Conservation (phyloP, 2,797 vertebrate genomes). For the Sternarchorhynchus goeldii region DNA sequence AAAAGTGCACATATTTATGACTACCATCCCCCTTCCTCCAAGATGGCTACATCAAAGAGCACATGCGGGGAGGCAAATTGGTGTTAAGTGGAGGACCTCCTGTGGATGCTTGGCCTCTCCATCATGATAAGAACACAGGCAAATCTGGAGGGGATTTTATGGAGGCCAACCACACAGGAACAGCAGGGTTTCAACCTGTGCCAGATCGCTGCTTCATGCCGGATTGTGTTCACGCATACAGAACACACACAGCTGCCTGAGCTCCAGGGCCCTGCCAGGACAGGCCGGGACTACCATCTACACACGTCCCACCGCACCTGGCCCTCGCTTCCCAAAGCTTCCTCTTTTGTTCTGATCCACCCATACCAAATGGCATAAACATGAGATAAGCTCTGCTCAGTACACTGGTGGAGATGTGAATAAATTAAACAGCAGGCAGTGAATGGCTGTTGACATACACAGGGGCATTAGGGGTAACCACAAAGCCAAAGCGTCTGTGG, state of each 20-base stretch:
- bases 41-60: constrained; percentile 71
- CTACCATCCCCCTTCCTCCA: constrained; percentile 48
- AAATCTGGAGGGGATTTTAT: constrained; percentile 64
- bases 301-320: constrained; percentile 34
- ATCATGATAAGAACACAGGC: constrained; percentile 59
- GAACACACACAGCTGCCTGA: constrained; percentile 50
- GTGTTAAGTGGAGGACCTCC: constrained; percentile 61
- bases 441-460: constrained; percentile 1
- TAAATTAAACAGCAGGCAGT: constrained; percentile 3
- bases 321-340: neutral
- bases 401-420: neutral
- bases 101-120: constrained; percentile 57
- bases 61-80: constrained; percentile 65
- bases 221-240: constrained; percentile 38
- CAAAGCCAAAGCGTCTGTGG: neutral
- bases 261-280: constrained; percentile 36
- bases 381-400: constrained; percentile 38
- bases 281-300: neutral
- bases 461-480: constrained; percentile 3
- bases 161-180: constrained; percentile 52
- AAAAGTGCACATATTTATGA: constrained; percentile 66
- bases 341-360: constrained; percentile 13
- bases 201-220: constrained; percentile 53
- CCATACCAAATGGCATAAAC: constrained; percentile 29
- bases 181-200: constrained; percentile 44